Evolutionary conservation across 2,113 vertebrate species (phyloP), one percentile per base, ranked within the genome.

Genomic region (Rhizomys pruinosus): DNA sequence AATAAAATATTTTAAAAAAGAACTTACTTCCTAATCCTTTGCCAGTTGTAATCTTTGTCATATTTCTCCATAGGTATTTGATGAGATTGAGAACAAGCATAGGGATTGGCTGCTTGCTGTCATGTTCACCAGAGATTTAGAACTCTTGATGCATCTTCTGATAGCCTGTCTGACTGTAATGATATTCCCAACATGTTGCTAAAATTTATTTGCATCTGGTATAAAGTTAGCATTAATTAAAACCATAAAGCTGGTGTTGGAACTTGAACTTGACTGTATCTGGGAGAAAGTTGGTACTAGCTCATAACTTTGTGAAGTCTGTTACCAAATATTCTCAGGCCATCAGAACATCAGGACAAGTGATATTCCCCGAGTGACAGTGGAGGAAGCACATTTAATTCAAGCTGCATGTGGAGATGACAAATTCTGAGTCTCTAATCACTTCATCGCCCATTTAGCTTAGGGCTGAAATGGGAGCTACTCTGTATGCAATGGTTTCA

Each of bases 201-300:
- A 68, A 77, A 85, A 73, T 90, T 94, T 95, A 90, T 93, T 87
- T 94, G 66, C 27, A 52, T 96, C 57, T 92, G 57, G 29, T 92
- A 16, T 12, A 89, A 84, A 76, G 79, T 73, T 78, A 89, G 29
- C 32, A 42, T 89, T 92, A 90, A 94, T 94, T 84, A 87, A 89
- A 94, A 95, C 20, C 80, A 74, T 84, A 94, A 84, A 80, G 13
- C 61, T 93, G 37, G 32, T 27, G 74, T 88, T 96, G 78, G 29
- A 93, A 89, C 19, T 74, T 94, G 76, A 77, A 47, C 32, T 64
- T 68, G 32, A 52, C n/a, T 77, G 0, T 68, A 44, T 92, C 27
- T 72, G 47, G 80, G 88, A 16, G 74, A 91, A 80, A 84, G 13
- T 57, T 92, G n/a, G 61, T 95, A 66, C 86, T 92, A 19, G 73